Evolutionary conservation across 2,113 vertebrate species (phyloP).

Genomic region (Chamaetylas fuelleborni): DNA sequence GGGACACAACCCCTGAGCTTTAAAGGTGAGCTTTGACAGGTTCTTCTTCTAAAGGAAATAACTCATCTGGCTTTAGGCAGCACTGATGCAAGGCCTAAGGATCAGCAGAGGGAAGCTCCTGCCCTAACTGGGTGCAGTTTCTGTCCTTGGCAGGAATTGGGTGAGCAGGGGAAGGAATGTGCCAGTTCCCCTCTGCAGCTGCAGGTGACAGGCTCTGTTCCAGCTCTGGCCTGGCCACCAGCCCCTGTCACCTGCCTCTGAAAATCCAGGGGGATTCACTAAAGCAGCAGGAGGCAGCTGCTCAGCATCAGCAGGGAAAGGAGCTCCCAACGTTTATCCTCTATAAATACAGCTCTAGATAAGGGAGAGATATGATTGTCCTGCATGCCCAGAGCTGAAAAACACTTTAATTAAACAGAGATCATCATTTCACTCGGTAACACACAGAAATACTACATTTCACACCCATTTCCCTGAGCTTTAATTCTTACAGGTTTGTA

Average conservation of each 20-base stretch:
- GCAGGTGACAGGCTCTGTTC: neutral
- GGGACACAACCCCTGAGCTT: neutral
- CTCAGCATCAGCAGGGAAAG: neutral
- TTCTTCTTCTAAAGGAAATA: neutral
- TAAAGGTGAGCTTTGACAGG: neutral
- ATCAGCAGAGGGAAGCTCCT: neutral
- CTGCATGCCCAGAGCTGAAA: neutral
- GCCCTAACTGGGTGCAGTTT: neutral
- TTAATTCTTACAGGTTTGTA: neutral
- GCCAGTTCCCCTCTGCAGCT: slow-evolving; percentile 28
- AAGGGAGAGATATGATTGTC: neutral
- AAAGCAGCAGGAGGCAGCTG: neutral
- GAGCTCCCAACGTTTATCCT: neutral
- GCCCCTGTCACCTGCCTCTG: neutral
- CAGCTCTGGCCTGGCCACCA: neutral
- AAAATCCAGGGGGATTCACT: neutral
- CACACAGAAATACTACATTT: neutral
- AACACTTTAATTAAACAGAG: neutral
- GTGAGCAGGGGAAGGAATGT: slow-evolving; percentile 1
- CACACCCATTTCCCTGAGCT: neutral
- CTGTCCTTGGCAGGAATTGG: neutral
- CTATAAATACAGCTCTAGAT: neutral
- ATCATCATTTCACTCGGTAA: neutral
- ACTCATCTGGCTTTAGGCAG: neutral
- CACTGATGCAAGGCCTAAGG: neutral